Conservation (phyloP, 2,113 vertebrate species). For the Fregata magnificens region DNA sequence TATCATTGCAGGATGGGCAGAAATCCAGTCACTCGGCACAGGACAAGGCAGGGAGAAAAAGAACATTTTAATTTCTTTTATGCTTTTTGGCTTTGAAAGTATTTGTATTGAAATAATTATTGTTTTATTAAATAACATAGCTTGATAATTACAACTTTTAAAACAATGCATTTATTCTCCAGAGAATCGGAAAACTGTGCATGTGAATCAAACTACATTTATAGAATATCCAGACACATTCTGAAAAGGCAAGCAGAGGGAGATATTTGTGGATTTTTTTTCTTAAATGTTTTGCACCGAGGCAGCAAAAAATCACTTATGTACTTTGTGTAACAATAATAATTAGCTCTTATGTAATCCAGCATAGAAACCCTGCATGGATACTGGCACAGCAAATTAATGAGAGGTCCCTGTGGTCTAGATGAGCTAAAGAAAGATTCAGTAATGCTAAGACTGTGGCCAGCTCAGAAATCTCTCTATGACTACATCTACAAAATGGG, state of each 20-base stretch:
- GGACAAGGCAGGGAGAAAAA: background rate
- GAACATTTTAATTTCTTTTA: background rate
- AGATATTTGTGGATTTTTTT: background rate
- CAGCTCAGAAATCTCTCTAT: background rate
- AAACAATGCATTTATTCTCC: background rate
- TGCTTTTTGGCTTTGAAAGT: conserved; percentile 9
- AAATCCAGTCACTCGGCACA: background rate
- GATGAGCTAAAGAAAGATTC: background rate
- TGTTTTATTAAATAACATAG: background rate
- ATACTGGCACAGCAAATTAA: background rate
- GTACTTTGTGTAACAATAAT: background rate
- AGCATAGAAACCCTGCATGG: background rate
- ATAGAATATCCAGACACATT: background rate
- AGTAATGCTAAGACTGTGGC: background rate
- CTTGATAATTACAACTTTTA: conserved; percentile 5
- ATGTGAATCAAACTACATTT: background rate
- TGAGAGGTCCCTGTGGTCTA: background rate
- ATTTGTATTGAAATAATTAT: conserved; percentile 38
- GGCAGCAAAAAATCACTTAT: background rate
- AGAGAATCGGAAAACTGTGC: background rate
- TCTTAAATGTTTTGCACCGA: background rate
- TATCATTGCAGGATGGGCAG: background rate
- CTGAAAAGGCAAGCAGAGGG: background rate
- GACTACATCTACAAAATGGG: background rate
- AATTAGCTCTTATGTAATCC: background rate